A percentile compares a stretch with the other conserved stretches of the same genome.
phyloP scores from a whole-genome alignment of 2,888 invertebrate genomes.

The Meandrusa payeni region DNA sequence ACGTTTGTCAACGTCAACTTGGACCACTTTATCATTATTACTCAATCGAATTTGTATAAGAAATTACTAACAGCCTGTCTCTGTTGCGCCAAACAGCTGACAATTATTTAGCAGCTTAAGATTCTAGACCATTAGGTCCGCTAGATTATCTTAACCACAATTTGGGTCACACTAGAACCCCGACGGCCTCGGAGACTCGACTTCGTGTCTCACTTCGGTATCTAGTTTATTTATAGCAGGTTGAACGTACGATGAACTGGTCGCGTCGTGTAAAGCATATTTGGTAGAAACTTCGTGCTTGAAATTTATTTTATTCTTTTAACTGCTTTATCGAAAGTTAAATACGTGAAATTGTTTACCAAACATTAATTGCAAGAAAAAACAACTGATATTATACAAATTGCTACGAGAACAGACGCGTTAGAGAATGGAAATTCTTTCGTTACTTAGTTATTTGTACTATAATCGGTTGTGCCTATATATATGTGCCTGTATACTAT shows the following conservation, averaged over 20 bases:
- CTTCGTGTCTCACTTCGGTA: conserved; percentile 29
- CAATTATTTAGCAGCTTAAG: conserved; percentile 8
- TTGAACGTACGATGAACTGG: conserved; percentile 22
- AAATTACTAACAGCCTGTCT: background rate
- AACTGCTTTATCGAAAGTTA: no score
- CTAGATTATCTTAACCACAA: conserved; percentile 27
- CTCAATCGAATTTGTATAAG: background rate
- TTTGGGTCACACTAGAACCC: conserved; percentile 41
- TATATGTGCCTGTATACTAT: no score
- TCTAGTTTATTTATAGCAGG: conserved; percentile 35
- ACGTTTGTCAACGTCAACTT: no score
- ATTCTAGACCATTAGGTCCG: conserved; percentile 26
- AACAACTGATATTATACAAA: no score
- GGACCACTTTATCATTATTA: background rate
- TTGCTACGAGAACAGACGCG: no score
- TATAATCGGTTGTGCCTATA: no score
- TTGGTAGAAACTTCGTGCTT: conserved; percentile 21
- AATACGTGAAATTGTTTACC: no score
- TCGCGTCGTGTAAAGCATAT: conserved; percentile 29
- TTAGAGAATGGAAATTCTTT: no score
- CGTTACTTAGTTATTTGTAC: no score
- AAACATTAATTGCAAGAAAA: no score
- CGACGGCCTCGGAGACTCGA: conserved; percentile 34
- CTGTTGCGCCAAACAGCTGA: background rate
- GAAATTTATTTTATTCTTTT: conserved; percentile 3